Percentiles rank a stretch among this genome's conserved stretches.
Evolutionary conservation across 2,113 vertebrate genomes (phyloP).

Genomic region (Microtus oregoni): DNA sequence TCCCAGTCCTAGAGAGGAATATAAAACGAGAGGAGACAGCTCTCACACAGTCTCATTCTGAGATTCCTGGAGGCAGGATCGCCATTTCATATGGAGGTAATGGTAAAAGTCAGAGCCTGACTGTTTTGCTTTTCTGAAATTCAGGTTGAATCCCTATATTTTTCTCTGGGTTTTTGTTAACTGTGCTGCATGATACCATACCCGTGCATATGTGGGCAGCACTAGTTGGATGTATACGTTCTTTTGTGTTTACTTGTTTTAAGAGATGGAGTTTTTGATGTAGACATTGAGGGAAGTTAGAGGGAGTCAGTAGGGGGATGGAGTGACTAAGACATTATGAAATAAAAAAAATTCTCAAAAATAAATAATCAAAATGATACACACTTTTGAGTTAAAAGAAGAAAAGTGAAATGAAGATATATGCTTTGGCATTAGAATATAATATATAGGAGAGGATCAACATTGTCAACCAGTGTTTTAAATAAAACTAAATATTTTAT

Average conservation of each 20-base stretch:
- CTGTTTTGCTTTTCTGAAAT: no score
- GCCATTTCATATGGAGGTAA: no score
- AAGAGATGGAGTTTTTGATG: background rate
- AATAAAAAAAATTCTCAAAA: background rate
- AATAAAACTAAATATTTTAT: background rate
- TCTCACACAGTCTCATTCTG: no score
- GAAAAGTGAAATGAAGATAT: background rate
- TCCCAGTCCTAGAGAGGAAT: no score
- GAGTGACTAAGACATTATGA: background rate
- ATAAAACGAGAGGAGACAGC: no score
- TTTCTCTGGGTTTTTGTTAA: no score
- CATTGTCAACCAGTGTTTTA: background rate
- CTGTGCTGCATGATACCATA: no score
- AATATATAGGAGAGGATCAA: background rate
- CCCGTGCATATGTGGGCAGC: background rate
- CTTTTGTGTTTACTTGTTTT: background rate
- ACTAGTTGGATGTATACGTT: background rate
- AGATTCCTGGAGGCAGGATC: no score
- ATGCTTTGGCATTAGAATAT: background rate
- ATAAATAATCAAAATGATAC: background rate
- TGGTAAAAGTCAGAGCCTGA: no score
- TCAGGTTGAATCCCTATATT: no score
- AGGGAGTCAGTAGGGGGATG: background rate
- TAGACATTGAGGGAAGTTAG: background rate
- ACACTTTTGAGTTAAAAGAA: background rate